Evolutionary conservation across 1,140 invertebrate genomes (phyloP).

Genomic region (Eurytemora carolleeae): DNA sequence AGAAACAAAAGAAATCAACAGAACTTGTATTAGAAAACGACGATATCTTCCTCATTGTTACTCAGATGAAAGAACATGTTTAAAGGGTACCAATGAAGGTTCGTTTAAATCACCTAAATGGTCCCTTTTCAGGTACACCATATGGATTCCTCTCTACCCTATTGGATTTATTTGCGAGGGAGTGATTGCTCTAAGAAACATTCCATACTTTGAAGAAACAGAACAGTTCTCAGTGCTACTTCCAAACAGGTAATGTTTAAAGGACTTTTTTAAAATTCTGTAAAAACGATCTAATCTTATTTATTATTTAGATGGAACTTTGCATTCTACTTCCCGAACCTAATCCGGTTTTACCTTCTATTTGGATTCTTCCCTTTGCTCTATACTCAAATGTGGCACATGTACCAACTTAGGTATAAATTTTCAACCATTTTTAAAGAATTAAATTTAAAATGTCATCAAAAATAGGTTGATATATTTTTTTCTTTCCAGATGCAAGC

Average conservation of each 20-base stretch:
- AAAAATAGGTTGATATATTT: too few species aligned
- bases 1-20: too few species aligned
- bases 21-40: too few species aligned
- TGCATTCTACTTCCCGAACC: conserved; percentile 58
- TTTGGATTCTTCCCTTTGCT: conserved; percentile 43
- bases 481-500: conserved; percentile 9
- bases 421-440: too few species aligned
- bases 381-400: conserved; percentile 3
- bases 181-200: conserved; percentile 49
- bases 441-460: too few species aligned
- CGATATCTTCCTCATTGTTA: too few species aligned
- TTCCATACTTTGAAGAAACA: conserved; percentile 74
- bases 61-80: too few species aligned
- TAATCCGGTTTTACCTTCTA: conserved; percentile 55
- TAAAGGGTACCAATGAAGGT: too few species aligned
- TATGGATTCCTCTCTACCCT: conserved; percentile 82
- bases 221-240: conserved; percentile 48
- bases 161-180: conserved; percentile 70
- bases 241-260: conserved; percentile 51
- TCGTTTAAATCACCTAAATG: too few species aligned
- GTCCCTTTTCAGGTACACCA: conserved; percentile 49
- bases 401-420: conserved; percentile 23
- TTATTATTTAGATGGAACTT: conserved; percentile 43
- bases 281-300: not conserved
- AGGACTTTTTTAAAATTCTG: too few species aligned